Conservation (phyloP, 1,140 invertebrate species). For the Gyrodactylus salaris region DNA sequence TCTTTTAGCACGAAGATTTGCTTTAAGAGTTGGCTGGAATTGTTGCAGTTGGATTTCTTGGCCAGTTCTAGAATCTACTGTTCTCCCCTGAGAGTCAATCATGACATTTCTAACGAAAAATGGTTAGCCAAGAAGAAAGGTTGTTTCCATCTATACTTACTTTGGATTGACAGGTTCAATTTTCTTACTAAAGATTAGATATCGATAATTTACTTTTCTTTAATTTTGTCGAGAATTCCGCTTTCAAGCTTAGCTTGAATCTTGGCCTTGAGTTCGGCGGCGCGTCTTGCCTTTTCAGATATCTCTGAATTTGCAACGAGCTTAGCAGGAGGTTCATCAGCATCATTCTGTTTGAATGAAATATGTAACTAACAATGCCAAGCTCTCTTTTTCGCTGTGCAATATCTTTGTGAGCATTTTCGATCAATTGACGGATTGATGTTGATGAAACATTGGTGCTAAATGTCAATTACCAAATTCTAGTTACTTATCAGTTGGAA, state of each 20-base stretch:
- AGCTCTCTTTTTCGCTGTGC: not conserved
- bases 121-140: no score
- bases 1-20: slow-evolving; percentile 4
- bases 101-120: no score
- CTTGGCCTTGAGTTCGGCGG: not conserved
- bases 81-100: not conserved
- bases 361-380: not conserved
- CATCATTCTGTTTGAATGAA: not conserved
- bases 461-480: not conserved
- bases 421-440: not conserved
- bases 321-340: not conserved
- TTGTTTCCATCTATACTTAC: no score
- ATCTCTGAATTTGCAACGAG: not conserved
- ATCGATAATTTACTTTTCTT: not conserved
- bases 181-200: not conserved
- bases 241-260: not conserved
- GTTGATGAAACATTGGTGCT: not conserved
- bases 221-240: not conserved
- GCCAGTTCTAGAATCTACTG: not conserved
- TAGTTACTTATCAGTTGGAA: not conserved
- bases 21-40: slow-evolving; percentile 4
- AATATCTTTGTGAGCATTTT: not conserved
- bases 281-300: not conserved
- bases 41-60: not conserved
- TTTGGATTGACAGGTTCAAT: not conserved